Evolutionary conservation across 1,140 invertebrate genomes (phyloP).

Genomic region (Adoxophyes honmai): DNA sequence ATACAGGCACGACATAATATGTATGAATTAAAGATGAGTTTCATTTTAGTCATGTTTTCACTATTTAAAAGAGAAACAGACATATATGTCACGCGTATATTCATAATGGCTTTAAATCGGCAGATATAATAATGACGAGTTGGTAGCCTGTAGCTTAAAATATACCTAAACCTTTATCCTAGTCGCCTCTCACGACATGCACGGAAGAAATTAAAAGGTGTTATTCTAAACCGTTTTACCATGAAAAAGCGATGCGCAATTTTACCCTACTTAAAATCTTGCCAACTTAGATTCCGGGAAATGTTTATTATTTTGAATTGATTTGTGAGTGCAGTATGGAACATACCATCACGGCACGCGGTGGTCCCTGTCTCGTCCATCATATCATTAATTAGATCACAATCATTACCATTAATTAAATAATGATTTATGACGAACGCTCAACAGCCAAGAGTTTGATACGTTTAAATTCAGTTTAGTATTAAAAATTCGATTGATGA

Average conservation of each 20-base stretch:
- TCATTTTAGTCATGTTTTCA: too few relatives aligned
- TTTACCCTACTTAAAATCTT: too few relatives aligned
- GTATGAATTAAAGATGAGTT: too few relatives aligned
- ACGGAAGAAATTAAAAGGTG: too few relatives aligned
- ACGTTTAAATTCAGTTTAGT: neutral
- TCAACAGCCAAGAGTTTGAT: neutral
- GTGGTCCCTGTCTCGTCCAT: slow-evolving; percentile 19
- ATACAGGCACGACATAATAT: too few relatives aligned
- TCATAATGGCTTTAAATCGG: neutral
- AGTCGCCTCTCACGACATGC: too few relatives aligned
- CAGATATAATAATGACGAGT: too few relatives aligned
- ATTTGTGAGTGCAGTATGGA: neutral
- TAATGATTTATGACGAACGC: slow-evolving; percentile 17
- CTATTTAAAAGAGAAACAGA: neutral
- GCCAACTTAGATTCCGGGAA: neutral
- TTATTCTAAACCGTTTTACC: too few relatives aligned
- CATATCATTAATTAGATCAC: slow-evolving; percentile 25
- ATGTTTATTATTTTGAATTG: neutral
- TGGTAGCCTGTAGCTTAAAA: too few relatives aligned
- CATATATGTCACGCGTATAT: too few relatives aligned
- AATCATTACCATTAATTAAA: slow-evolving; percentile 26
- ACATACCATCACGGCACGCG: slow-evolving; percentile 18
- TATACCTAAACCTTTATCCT: too few relatives aligned
- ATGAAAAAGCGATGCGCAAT: too few relatives aligned
- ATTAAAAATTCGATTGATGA: neutral